Base-by-base conservation (phyloP, 2,888 invertebrate genomes). In the Aelia acuminata region DNA sequence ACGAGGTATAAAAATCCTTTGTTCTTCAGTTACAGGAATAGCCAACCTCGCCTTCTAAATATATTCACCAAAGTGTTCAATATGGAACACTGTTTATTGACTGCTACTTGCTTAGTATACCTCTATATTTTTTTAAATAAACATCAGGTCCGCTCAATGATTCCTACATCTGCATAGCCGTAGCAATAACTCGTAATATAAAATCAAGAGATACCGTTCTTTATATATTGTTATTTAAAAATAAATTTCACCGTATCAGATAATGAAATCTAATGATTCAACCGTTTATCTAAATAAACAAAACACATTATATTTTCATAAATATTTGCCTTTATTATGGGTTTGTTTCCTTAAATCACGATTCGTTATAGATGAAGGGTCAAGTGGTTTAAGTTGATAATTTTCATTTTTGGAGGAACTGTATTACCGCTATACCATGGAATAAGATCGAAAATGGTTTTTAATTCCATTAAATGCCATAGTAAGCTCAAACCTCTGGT, bases 21-120 rank as follows among this genome's bases (percentile, higher is more conserved):
- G 63, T 70, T 70, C 63, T 18, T 20, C 20, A 0, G 31, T 70
- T 18, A 70, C 63, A 15, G 8, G 63, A 70, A 70, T 70, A 70
- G 63, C 63, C 63, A 70, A 70, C 63, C 63, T 70, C 63, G 31
- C 35, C 18, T 70, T 70, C 63, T 70, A 70, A 70, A 70, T 70
- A 70, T 70, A 70, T 70, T 70, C 63, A 18, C 63, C 63, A 70
- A 70, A 70, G 63, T 70, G 63, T 70, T 70, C 35, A 70, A 8
- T 70, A 70, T 70, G 31, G 31, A 70, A 70, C 63, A 18, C 18
- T 70, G 63, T 70, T 70, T 70, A 70, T 70, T 70, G 63, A 70
- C 63, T 70, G 18, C 20, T 35, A 18, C 31, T 70, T 70, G 63
- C 35, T 70, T 70, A 18, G 18, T 35, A 70, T 70, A 35, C 18